Percentiles rank a stretch among this genome's conserved stretches.
These are phyloP conservation scores for Microctonus hyperodae DNA, from an alignment of 2,888 invertebrate genomes.

Conservation along the genomic window DNA sequence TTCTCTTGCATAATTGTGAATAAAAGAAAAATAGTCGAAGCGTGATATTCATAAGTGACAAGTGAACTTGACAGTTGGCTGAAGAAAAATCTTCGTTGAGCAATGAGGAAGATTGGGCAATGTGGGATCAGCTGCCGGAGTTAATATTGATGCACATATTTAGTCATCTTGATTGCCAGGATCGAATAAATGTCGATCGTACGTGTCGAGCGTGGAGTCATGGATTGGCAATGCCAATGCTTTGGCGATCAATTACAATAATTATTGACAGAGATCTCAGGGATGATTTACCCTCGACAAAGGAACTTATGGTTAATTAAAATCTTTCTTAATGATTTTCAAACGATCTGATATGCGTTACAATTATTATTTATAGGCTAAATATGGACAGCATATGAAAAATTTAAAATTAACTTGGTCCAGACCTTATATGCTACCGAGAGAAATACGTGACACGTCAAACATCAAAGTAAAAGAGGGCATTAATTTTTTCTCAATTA, in stretches of 20 bases:
- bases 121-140: slow-evolving; percentile 62
- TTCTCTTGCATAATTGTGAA: neutral
- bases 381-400: slow-evolving; percentile 63
- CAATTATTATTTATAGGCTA: slow-evolving; percentile 43
- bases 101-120: slow-evolving; percentile 54
- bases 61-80: slow-evolving; percentile 66
- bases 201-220: slow-evolving; percentile 55
- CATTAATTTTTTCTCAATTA: slow-evolving; percentile 59
- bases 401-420: slow-evolving; percentile 64
- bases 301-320: slow-evolving; percentile 51
- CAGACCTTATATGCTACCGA: slow-evolving; percentile 59
- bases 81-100: slow-evolving; percentile 24
- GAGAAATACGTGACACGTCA: slow-evolving; percentile 55
- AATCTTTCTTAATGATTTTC: neutral
- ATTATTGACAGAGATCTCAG: slow-evolving; percentile 56
- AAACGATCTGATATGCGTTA: neutral
- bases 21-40: slow-evolving; percentile 24
- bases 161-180: slow-evolving; percentile 51
- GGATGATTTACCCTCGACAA: slow-evolving; percentile 50
- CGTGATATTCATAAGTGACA: slow-evolving; percentile 28
- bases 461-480: slow-evolving; percentile 61
- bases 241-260: slow-evolving; percentile 58
- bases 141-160: slow-evolving; percentile 60
- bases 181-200: slow-evolving; percentile 51
- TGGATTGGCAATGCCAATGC: slow-evolving; percentile 54